Evolutionary conservation across 2,888 invertebrate genomes (phyloP).

Genomic region (Miltochrista miniata): DNA sequence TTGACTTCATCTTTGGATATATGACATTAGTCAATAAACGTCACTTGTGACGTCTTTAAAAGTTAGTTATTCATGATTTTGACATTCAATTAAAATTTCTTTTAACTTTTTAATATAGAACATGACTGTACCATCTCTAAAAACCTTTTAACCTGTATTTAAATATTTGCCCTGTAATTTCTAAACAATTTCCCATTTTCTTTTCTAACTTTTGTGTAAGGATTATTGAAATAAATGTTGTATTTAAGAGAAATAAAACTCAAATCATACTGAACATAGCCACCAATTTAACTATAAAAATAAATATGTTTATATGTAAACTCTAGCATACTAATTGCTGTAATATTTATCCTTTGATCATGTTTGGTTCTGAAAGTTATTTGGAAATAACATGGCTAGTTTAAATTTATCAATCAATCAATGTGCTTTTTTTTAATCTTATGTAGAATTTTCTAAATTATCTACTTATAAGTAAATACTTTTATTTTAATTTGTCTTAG

Average conservation of each 20-base stretch:
- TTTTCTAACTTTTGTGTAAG: background rate
- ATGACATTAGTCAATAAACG: constrained; percentile 33
- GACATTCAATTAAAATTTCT: background rate
- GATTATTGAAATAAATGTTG: too few relatives aligned
- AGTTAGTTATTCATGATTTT: background rate
- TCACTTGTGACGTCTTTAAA: background rate
- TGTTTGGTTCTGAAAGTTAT: background rate
- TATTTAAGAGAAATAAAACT: too few relatives aligned
- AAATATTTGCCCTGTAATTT: constrained; percentile 31
- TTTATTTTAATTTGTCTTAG: too few relatives aligned
- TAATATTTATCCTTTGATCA: too few relatives aligned
- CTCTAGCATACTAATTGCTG: too few relatives aligned
- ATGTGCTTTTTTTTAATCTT: background rate
- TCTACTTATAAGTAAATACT: too few relatives aligned
- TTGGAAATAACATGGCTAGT: background rate
- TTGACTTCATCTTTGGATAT: constrained; percentile 34
- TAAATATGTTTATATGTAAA: too few relatives aligned
- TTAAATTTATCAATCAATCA: background rate
- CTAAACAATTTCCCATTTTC: constrained; percentile 8
- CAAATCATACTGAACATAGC: too few relatives aligned
- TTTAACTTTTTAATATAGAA: too few relatives aligned
- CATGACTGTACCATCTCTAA: too few relatives aligned
- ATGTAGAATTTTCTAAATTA: too few relatives aligned
- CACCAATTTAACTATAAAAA: background rate
- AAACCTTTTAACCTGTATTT: background rate